Evolutionary conservation across 1,140 invertebrate genomes (phyloP).

Genomic region (Steinernema khuongi): DNA sequence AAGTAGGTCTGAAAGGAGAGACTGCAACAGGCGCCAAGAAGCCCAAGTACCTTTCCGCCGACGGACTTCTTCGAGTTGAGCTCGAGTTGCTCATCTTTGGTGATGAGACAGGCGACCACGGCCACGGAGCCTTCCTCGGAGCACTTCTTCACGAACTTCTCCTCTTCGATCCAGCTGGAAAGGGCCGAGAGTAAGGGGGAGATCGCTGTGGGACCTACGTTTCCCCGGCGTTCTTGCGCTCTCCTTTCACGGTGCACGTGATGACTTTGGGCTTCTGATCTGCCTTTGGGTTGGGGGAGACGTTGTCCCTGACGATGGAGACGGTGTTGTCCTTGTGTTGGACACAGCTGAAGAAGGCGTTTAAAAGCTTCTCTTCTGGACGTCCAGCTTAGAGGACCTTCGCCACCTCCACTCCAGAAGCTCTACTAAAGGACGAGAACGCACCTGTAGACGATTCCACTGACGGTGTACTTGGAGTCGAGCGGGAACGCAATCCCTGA

Average conservation of each 20-base stretch:
- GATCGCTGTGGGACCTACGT: slow-evolving; percentile 15
- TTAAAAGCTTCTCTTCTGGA: too few species aligned
- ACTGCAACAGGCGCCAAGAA: background rate
- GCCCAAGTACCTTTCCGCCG: slow-evolving; percentile 26
- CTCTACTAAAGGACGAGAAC: slow-evolving; percentile 4
- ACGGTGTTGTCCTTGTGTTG: background rate
- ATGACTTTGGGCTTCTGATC: slow-evolving; percentile 14
- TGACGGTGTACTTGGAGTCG: slow-evolving; percentile 20
- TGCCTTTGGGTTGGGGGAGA: background rate
- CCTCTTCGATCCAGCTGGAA: slow-evolving; percentile 34
- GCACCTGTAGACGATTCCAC: slow-evolving; percentile 25
- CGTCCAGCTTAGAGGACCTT: too few species aligned
- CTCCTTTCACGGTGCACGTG: slow-evolving; percentile 12
- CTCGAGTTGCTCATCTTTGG: slow-evolving; percentile 30
- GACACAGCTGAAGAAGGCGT: background rate
- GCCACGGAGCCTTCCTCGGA: slow-evolving; percentile 29
- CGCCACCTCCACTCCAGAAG: too few species aligned
- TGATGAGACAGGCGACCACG: slow-evolving; percentile 30
- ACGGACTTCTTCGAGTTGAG: slow-evolving; percentile 23
- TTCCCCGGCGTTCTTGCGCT: slow-evolving; percentile 25
- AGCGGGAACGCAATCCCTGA: slow-evolving; percentile 26
- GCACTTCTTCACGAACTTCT: slow-evolving; percentile 36
- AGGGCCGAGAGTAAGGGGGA: background rate
- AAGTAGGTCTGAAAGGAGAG: slow-evolving; percentile 25
- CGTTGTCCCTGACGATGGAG: background rate